phyloP scores from a whole-genome alignment of 2,113 vertebrate genomes.

The Anarhynchus alexandrinus region DNA sequence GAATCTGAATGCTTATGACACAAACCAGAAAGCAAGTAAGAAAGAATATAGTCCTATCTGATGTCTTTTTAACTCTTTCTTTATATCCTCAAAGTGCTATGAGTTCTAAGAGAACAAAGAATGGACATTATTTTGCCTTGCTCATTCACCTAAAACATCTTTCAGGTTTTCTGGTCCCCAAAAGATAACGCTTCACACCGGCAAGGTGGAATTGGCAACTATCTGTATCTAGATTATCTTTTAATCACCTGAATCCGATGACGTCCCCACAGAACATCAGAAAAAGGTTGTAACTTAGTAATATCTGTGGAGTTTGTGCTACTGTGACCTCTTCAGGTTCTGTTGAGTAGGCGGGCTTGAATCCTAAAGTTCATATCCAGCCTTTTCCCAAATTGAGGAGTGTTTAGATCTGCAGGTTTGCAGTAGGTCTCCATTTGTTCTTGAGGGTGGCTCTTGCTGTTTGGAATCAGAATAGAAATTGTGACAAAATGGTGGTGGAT shows the following conservation, averaged over 20 bases:
- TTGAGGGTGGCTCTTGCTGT: not conserved
- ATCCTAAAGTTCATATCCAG: not conserved
- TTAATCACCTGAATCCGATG: not conserved
- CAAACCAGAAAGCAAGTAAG: not conserved
- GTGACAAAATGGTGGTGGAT: not conserved
- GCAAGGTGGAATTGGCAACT: not conserved
- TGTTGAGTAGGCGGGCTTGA: not conserved
- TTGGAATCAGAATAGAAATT: not conserved
- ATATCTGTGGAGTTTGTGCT: not conserved
- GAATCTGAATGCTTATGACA: not conserved
- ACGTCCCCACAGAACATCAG: not conserved
- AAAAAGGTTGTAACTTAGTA: not conserved
- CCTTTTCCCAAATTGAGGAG: not conserved
- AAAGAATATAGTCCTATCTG: not conserved
- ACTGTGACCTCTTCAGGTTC: not conserved
- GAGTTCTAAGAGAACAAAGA: not conserved
- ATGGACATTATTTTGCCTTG: not conserved
- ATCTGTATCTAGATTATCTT: not conserved
- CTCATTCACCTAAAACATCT: not conserved
- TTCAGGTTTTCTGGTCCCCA: not conserved
- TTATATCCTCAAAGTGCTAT: not conserved
- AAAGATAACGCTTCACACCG: not conserved
- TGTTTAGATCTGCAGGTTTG: not conserved
- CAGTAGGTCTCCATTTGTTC: not conserved
- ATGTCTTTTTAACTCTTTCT: not conserved